Evolutionary conservation across 2,797 vertebrate genomes (phyloP), one percentile per base, ranked within the genome.

Genomic region (Chaetodon trifasciatus): DNA sequence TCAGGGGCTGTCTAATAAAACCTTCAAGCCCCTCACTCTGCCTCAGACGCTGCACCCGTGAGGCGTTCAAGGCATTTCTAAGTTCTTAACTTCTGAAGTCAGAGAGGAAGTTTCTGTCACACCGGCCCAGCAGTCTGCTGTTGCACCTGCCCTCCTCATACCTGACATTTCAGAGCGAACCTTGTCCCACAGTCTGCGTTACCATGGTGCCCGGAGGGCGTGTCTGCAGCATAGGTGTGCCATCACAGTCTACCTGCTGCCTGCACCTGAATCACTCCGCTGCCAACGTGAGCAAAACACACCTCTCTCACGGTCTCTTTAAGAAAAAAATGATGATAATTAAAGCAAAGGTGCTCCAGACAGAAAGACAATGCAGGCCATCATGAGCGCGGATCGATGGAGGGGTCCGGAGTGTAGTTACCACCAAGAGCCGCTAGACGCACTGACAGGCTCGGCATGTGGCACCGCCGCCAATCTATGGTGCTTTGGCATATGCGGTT

Each of bases 141-240:
- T 64, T 50, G 52, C 63, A 52, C 81, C 53, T 76, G 58, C 61
- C 75, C 78, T 91, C 58, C 83, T 83, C 90, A 91, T 88, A 88
- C 86, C 90, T 86, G 79, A 76, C 90, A 91, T 84, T 81, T 68
- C 81, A 80, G 80, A 68, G 70, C 46, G 76, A 93, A 92, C 86
- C 83, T 89, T 89, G 88, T 78, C 64, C 88, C 52, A 58, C 13
- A 79, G 78, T 62, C 42, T 44, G 61, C 7, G 56, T 81, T 74
- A 70, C 66, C 46, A 82, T 53, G 56, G 81, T 32, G 61, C 53
- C 35, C 16, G 64, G 65, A 86, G 86, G 94, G 93, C 78, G 94
- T 91, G 94, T 83, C 86, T 64, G 79, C 70, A 66, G 35, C 47
- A 76, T 19, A 91, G 91, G 92, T 94, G 92, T 84, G 86, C 62